phyloP scores from a whole-genome alignment of 2,797 vertebrate species.

The Valencia hispanica region DNA sequence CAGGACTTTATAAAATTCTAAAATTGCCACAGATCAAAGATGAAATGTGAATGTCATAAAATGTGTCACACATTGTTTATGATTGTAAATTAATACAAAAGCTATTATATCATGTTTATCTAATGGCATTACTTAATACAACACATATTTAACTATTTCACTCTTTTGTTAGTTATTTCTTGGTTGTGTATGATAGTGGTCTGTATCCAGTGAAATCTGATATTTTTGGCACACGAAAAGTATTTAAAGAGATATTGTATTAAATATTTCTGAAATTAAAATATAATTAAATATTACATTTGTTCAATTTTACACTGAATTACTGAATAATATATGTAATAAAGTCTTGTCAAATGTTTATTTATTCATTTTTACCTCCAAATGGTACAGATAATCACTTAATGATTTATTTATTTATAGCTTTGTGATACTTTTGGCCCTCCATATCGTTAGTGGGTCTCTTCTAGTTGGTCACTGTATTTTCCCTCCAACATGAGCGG shows the following conservation, averaged over 20 bases:
- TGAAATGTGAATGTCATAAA: too few species aligned
- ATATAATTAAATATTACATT: neutral
- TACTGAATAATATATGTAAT: neutral
- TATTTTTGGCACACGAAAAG: neutral
- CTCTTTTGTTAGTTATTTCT: neutral
- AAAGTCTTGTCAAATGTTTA: neutral
- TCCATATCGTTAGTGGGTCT: neutral
- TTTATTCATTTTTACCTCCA: neutral
- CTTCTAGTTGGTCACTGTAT: neutral
- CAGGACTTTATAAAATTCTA: neutral
- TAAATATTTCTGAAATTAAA: neutral
- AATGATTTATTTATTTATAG: neutral
- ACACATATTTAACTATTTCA: neutral
- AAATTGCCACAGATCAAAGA: neutral
- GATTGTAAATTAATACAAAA: neutral
- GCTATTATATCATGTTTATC: neutral
- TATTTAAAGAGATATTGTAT: too few species aligned
- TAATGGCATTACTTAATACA: neutral
- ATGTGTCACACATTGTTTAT: neutral
- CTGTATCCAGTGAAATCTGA: neutral
- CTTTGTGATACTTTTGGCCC: neutral
- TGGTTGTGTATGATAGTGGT: neutral
- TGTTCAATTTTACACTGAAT: neutral
- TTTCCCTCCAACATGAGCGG: neutral
- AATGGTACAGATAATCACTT: neutral